Percentiles rank a stretch among this genome's conserved stretches.
phyloP scores from a whole-genome alignment of 2,113 vertebrate genomes.

The Neogobius melanostomus region DNA sequence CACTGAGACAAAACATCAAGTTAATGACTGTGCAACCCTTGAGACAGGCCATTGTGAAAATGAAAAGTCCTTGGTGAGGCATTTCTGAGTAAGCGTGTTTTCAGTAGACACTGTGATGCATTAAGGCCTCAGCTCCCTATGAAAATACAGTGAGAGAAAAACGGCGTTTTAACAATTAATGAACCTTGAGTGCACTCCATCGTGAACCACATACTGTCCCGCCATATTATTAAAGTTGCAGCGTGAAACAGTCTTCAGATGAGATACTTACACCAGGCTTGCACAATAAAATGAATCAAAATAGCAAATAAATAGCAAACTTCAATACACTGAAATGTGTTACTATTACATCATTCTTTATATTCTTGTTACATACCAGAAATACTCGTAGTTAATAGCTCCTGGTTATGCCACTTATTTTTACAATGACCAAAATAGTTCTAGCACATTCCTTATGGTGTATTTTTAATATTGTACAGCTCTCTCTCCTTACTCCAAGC shows the following conservation, averaged over 20 bases:
- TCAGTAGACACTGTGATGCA: constrained; percentile 24
- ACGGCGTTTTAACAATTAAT: constrained; percentile 61
- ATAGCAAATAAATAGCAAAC: too few species aligned
- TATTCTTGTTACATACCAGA: too few species aligned
- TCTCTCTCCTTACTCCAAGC: constrained; percentile 8
- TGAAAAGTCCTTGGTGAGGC: constrained; percentile 38
- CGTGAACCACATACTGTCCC: not conserved
- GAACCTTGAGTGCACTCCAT: constrained; percentile 30
- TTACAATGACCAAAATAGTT: not conserved
- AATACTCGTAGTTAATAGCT: too few species aligned
- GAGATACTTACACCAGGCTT: constrained; percentile 11
- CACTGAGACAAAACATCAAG: not conserved
- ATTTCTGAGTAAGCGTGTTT: not conserved
- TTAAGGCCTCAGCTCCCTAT: constrained; percentile 24
- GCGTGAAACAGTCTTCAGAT: constrained; percentile 16
- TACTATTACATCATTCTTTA: too few species aligned
- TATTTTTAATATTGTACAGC: too few species aligned
- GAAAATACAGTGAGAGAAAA: constrained; percentile 10
- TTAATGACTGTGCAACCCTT: not conserved
- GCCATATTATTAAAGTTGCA: not conserved
- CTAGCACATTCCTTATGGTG: not conserved
- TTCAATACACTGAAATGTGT: too few species aligned
- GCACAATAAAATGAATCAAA: not conserved
- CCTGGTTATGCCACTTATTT: too few species aligned
- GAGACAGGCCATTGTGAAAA: constrained; percentile 28